These are phyloP conservation scores for Eupithecia centaureata DNA, from an alignment of 2,888 invertebrate genomes.

Conservation along the genomic window DNA sequence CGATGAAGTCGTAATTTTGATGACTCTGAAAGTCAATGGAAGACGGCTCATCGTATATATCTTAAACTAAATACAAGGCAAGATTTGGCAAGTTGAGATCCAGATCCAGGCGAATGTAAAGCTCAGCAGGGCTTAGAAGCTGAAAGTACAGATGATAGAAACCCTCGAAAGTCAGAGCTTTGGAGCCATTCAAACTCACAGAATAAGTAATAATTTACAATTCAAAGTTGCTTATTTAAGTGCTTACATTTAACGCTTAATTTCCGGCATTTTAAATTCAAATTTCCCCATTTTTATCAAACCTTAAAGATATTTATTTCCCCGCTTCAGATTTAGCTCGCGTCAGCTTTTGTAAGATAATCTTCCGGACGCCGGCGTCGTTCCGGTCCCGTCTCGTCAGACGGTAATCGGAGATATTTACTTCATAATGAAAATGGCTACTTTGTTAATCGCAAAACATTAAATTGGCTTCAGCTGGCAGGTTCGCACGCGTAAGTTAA, in stretches of 20 bases:
- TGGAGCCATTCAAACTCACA: neutral
- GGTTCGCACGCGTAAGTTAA: neutral
- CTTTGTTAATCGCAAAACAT: neutral
- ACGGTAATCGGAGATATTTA: conserved; percentile 32
- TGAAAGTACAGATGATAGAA: neutral
- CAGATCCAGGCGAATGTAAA: too few species aligned
- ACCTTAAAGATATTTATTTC: conserved; percentile 36
- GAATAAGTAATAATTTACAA: neutral
- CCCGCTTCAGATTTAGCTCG: conserved; percentile 37
- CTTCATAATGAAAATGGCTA: neutral
- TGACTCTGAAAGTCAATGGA: neutral
- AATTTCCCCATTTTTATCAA: conserved; percentile 4
- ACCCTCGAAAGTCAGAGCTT: neutral
- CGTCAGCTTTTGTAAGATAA: conserved; percentile 40
- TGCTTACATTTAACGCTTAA: neutral
- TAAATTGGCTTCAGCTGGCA: neutral
- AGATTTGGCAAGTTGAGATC: neutral
- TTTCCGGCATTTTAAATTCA: neutral
- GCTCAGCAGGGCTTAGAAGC: neutral
- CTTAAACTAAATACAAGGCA: too few species aligned
- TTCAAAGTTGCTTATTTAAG: neutral
- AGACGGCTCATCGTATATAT: neutral
- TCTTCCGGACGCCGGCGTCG: conserved; percentile 17
- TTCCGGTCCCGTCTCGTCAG: conserved; percentile 12
- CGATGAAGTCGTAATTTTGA: neutral